A percentile compares a stretch with the other conserved stretches of the same genome.
Conservation (phyloP, 2,797 vertebrate species). For the Hoplostethus atlanticus region DNA sequence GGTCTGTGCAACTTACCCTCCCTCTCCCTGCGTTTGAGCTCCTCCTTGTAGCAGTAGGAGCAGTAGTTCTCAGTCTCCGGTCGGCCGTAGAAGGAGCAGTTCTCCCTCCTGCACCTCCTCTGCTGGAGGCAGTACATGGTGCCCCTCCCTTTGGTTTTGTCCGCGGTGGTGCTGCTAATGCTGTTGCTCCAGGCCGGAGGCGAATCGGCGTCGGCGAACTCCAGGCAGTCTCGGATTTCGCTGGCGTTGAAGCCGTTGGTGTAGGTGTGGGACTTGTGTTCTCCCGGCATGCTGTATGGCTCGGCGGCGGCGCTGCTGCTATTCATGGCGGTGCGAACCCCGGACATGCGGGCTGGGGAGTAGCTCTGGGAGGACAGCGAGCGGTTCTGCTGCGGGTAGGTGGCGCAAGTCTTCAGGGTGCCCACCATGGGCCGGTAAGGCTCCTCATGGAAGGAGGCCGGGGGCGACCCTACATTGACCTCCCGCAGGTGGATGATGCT, state of each 20-base stretch:
- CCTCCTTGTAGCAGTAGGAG: slow-evolving; percentile 93
- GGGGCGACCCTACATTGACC: slow-evolving; percentile 72
- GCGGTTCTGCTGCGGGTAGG: slow-evolving; percentile 92
- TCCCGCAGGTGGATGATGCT: slow-evolving; percentile 89
- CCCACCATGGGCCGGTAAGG: slow-evolving; percentile 84
- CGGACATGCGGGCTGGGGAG: slow-evolving; percentile 87
- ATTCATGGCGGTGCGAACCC: slow-evolving; percentile 87
- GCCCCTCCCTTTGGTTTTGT: slow-evolving; percentile 82
- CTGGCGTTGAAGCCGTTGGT: slow-evolving; percentile 86
- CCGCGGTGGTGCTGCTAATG: slow-evolving; percentile 82
- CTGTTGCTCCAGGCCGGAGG: slow-evolving; percentile 76
- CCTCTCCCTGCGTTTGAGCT: slow-evolving; percentile 88
- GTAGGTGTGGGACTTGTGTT: slow-evolving; percentile 92
- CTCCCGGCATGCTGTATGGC: slow-evolving; percentile 82
- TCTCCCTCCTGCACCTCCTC: slow-evolving; percentile 90
- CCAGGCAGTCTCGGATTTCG: slow-evolving; percentile 85
- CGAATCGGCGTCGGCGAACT: slow-evolving; percentile 87
- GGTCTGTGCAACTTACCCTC: slow-evolving; percentile 87
- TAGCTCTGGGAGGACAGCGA: slow-evolving; percentile 92
- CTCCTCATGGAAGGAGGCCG: slow-evolving; percentile 81
- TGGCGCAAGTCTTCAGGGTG: slow-evolving; percentile 90
- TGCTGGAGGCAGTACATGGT: slow-evolving; percentile 75
- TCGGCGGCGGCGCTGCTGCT: slow-evolving; percentile 86
- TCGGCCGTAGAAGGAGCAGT: slow-evolving; percentile 92
- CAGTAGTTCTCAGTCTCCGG: slow-evolving; percentile 91